Percentiles rank a stretch among this genome's conserved stretches.
Evolutionary conservation across 2,113 vertebrate genomes (phyloP).

Genomic region (Melanocharis versteri): DNA sequence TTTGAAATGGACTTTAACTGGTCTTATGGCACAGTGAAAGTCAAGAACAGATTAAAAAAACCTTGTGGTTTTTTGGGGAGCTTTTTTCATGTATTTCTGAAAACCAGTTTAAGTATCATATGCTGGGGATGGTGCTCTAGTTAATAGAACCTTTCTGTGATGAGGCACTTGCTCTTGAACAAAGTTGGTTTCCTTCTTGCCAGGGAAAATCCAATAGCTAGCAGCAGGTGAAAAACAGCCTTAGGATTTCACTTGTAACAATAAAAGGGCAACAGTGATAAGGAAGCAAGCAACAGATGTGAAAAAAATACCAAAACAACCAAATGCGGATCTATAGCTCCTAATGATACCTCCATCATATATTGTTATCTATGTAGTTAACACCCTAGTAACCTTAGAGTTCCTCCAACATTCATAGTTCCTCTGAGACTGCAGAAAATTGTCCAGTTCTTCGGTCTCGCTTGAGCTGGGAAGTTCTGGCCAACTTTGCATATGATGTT

Average conservation of each 20-base stretch:
- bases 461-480: background rate
- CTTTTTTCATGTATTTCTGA: background rate
- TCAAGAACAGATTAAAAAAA: background rate
- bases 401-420: background rate
- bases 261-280: background rate
- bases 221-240: background rate
- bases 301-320: background rate
- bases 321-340: background rate
- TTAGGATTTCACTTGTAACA: background rate
- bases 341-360: background rate
- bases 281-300: background rate
- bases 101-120: background rate
- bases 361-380: background rate
- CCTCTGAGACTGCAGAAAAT: background rate
- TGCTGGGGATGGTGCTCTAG: background rate
- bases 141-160: background rate
- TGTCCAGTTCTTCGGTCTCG: background rate
- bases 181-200: background rate
- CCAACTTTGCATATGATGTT: background rate
- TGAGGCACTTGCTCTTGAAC: background rate
- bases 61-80: background rate
- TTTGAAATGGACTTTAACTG: slow-evolving; percentile 2
- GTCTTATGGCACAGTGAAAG: background rate
- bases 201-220: background rate
- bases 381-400: background rate